These are phyloP conservation scores for Helleia helle DNA, from an alignment of 2,888 invertebrate genomes.

Conservation along the genomic window DNA sequence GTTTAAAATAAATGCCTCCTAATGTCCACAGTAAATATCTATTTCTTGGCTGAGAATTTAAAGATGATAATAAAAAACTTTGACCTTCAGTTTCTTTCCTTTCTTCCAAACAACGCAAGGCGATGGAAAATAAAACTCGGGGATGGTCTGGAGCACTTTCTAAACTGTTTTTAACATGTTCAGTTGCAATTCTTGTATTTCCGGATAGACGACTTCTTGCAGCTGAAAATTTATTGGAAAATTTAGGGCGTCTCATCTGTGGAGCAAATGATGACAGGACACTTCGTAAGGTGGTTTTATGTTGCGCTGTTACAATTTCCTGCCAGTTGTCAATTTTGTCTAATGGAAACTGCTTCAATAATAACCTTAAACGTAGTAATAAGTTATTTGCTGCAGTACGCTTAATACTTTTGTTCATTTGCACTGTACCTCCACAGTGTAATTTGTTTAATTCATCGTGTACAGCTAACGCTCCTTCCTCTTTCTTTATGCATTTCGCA, in stretches of 20 bases:
- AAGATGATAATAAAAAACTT: constrained; percentile 36
- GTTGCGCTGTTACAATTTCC: constrained; percentile 52
- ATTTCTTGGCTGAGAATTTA: constrained; percentile 38
- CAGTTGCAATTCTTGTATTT: constrained; percentile 39
- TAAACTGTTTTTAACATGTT: constrained; percentile 34
- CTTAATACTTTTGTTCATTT: constrained; percentile 57
- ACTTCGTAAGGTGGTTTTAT: constrained; percentile 49
- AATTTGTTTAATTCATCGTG: constrained; percentile 52
- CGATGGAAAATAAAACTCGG: constrained; percentile 40
- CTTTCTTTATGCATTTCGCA: constrained; percentile 42
- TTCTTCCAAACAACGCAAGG: constrained; percentile 47
- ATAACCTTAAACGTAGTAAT: constrained; percentile 44
- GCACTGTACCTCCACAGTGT: constrained; percentile 40
- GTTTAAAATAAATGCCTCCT: constrained; percentile 45
- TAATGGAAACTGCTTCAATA: constrained; percentile 52
- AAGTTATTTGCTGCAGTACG: constrained; percentile 56
- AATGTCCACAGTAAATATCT: constrained; percentile 53
- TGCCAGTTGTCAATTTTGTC: constrained; percentile 46
- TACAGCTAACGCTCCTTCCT: constrained; percentile 53
- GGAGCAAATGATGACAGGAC: constrained; percentile 59
- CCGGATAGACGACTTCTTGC: constrained; percentile 44
- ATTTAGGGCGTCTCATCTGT: constrained; percentile 36
- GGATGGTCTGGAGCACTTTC: constrained; percentile 34
- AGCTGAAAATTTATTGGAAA: constrained; percentile 33
- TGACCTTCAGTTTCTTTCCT: constrained; percentile 36